Conservation (phyloP, 2,797 vertebrate genomes). For the Chloroceryle amazona region DNA sequence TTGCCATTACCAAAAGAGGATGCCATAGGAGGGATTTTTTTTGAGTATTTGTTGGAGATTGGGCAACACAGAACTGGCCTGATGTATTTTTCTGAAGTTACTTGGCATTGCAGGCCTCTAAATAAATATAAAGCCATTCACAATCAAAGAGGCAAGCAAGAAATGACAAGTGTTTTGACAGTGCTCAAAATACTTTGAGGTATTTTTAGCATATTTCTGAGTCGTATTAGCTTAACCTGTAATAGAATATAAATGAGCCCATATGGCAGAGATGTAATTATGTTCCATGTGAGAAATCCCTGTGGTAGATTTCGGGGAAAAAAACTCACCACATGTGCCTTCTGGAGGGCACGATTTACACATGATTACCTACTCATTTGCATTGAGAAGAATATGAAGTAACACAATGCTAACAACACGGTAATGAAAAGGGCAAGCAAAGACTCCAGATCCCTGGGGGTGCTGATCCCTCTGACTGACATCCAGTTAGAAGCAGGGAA, state of each 20-base stretch:
- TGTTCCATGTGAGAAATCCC: constrained; percentile 84
- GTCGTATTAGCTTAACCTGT: constrained; percentile 88
- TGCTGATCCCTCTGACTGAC: constrained; percentile 83
- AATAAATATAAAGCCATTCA: constrained; percentile 78
- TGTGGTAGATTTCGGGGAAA: constrained; percentile 77
- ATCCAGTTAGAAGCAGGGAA: constrained; percentile 78
- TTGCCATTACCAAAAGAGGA: neutral
- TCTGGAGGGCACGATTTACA: constrained; percentile 85
- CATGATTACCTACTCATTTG: constrained; percentile 83
- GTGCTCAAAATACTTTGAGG: constrained; percentile 82
- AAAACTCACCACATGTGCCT: constrained; percentile 80
- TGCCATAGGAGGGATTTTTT: constrained; percentile 40
- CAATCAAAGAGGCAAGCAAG: constrained; percentile 77
- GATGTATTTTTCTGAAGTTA: constrained; percentile 61
- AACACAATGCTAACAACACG: constrained; percentile 82
- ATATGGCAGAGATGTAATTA: constrained; percentile 88
- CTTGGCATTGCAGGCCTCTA: constrained; percentile 62
- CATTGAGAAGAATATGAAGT: constrained; percentile 81
- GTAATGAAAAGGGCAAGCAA: constrained; percentile 81
- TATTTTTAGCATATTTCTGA: constrained; percentile 85
- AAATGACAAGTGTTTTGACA: constrained; percentile 83
- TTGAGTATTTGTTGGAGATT: constrained; percentile 32
- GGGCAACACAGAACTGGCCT: constrained; percentile 17
- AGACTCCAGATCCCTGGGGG: constrained; percentile 78
- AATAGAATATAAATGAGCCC: constrained; percentile 89